A percentile compares a stretch with the other conserved stretches of the same genome.
These are phyloP conservation scores for Noturus placidus DNA, from an alignment of 2,113 vertebrate genomes.

Conservation along the genomic window DNA sequence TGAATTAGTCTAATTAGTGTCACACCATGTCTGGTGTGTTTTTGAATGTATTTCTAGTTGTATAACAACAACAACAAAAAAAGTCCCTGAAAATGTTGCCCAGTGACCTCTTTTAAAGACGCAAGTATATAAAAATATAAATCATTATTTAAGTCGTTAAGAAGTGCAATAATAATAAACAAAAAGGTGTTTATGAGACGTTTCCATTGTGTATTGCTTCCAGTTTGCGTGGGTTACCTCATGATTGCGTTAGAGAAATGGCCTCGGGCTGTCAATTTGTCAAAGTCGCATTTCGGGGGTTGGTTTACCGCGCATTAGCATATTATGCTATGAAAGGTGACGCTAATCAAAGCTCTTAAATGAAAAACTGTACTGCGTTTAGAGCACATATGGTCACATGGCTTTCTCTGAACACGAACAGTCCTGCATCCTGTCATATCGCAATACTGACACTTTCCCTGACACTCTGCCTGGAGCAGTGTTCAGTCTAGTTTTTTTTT, in stretches of 20 bases:
- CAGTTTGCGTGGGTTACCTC: constrained; percentile 12
- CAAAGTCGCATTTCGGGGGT: constrained; percentile 27
- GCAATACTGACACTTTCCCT: background rate
- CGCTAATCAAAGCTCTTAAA: background rate
- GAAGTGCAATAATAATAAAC: background rate
- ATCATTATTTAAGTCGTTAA: background rate
- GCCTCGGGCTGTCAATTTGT: constrained; percentile 12
- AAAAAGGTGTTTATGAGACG: background rate
- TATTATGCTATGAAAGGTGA: constrained; percentile 13
- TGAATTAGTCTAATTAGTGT: background rate
- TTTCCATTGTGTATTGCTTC: background rate
- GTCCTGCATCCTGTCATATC: background rate
- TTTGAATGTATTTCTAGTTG: background rate
- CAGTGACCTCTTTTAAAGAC: too few species aligned
- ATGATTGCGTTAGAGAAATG: constrained; percentile 19
- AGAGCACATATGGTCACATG: background rate
- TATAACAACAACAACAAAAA: background rate
- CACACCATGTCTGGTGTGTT: too few species aligned
- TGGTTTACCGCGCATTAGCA: constrained; percentile 23
- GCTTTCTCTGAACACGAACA: background rate
- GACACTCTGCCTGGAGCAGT: background rate
- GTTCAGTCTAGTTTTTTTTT: background rate
- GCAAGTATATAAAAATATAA: background rate
- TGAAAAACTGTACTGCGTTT: background rate
- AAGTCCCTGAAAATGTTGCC: background rate